Conservation (phyloP, 1,140 invertebrate genomes). For the Temnothorax curvispinosus region DNA sequence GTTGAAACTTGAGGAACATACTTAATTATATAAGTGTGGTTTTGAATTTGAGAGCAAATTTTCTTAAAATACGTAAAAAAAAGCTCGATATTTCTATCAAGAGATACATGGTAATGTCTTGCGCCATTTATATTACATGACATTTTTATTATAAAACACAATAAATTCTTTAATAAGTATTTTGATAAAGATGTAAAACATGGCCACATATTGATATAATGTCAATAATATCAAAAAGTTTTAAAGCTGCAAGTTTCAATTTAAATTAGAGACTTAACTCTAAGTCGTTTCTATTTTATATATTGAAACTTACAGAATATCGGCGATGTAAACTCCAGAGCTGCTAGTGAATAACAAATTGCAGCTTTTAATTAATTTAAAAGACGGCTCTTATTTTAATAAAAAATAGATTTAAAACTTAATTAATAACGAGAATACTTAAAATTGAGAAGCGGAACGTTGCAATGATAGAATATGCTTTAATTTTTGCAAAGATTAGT, state of each 20-base stretch:
- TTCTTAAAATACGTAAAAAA: background rate
- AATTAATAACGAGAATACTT: background rate
- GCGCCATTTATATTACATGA: background rate
- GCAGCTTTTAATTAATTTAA: slow-evolving; percentile 7
- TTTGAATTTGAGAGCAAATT: background rate
- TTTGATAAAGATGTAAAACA: background rate
- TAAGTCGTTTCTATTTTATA: background rate
- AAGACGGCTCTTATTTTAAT: background rate
- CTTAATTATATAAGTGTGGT: background rate
- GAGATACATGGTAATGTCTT: no score
- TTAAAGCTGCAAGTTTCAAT: background rate
- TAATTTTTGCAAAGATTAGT: background rate
- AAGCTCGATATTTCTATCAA: background rate
- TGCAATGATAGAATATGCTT: background rate
- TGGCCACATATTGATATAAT: background rate
- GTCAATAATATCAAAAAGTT: slow-evolving; percentile 39
- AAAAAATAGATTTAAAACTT: background rate
- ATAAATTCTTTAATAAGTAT: background rate
- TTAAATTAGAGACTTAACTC: slow-evolving; percentile 8
- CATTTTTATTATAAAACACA: background rate
- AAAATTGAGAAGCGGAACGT: background rate
- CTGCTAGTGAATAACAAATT: background rate
- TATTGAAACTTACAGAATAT: background rate
- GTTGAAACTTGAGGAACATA: background rate
- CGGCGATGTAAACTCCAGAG: background rate